Conservation (phyloP, 2,797 vertebrate genomes). For the Lagocephalus sceleratus region DNA sequence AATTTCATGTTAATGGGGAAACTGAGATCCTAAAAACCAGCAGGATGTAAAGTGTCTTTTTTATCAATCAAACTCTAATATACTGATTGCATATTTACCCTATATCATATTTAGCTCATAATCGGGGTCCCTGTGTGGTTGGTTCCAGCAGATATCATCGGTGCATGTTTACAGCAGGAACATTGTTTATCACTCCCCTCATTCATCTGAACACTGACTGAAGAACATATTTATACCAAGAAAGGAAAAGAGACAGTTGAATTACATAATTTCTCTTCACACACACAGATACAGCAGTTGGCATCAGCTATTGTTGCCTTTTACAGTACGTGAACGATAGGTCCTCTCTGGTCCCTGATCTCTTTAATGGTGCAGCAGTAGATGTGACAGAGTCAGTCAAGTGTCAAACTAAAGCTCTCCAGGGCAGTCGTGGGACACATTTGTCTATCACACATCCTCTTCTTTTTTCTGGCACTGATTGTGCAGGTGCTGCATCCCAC, state of each 20-base stretch:
- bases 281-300: background rate
- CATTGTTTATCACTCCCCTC: background rate
- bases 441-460: conserved; percentile 1
- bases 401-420: background rate
- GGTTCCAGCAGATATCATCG: too few relatives aligned
- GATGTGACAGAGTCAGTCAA: background rate
- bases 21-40: too few relatives aligned
- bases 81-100: too few relatives aligned
- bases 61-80: too few relatives aligned
- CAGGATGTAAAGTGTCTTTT: too few relatives aligned
- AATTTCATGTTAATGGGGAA: too few relatives aligned
- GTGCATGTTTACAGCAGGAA: background rate
- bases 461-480: background rate
- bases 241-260: background rate
- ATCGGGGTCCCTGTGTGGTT: too few relatives aligned
- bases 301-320: too few relatives aligned
- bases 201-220: background rate
- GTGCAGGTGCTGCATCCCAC: conserved; percentile 13
- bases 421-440: background rate
- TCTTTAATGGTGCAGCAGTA: background rate
- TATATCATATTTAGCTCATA: too few relatives aligned
- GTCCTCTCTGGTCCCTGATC: background rate
- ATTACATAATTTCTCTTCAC: background rate
- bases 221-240: background rate
- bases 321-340: too few relatives aligned